Conservation (phyloP, 2,888 invertebrate species). For the Orchesellides sinensis region DNA sequence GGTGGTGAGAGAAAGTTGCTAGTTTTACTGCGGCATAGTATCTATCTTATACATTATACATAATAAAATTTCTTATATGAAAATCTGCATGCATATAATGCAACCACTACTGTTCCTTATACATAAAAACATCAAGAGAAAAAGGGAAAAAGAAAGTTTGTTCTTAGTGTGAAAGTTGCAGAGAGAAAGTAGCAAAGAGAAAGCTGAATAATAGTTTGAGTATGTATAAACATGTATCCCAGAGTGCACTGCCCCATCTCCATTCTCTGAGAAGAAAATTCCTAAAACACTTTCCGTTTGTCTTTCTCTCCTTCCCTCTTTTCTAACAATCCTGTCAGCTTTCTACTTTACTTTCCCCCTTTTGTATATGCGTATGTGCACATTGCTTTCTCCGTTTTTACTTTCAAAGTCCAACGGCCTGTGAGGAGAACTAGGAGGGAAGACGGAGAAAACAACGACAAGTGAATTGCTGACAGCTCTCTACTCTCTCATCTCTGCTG, state of each 20-base stretch:
- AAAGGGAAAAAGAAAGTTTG: background rate
- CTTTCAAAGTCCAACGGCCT: conserved; percentile 8
- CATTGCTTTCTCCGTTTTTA: background rate
- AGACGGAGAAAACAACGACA: conserved; percentile 40
- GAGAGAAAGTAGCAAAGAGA: background rate
- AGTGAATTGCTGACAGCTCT: conserved; percentile 54
- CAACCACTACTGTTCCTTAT: background rate
- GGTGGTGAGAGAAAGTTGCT: background rate
- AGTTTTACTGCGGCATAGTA: conserved; percentile 2
- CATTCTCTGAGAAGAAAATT: background rate
- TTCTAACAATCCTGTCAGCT: no score
- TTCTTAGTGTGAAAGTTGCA: background rate
- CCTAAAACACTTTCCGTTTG: background rate
- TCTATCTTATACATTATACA: no score
- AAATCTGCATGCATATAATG: background rate
- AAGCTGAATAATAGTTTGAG: background rate
- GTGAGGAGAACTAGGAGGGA: background rate
- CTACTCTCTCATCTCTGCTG: no score
- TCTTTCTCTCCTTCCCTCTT: no score
- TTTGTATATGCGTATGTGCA: background rate
- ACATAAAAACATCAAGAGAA: background rate
- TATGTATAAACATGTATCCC: background rate
- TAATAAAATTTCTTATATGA: background rate
- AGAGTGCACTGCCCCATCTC: conserved; percentile 61
- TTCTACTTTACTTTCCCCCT: no score